Base-by-base conservation (phyloP, 2,113 vertebrate species). In the Larimichthys crocea region DNA sequence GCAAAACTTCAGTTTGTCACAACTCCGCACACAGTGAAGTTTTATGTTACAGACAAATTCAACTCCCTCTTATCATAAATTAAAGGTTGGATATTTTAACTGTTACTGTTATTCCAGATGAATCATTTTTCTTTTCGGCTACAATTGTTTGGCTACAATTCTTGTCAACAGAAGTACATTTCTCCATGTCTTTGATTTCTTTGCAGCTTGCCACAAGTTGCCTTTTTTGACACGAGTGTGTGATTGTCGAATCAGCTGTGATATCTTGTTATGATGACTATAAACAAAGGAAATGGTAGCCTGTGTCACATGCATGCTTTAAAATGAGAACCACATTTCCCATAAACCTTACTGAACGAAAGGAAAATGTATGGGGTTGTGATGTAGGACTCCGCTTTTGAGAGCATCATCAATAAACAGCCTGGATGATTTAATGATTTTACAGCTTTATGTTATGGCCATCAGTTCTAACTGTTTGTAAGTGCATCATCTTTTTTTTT, bases 1-100 rank as follows among this genome's bases (percentile, higher is more conserved):
- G 64, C 40, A 72, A 74, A 74, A 12, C 74, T 71, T 73, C 74
- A 42, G 49, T 76, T 79, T 17, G 75, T 74, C 74, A 22, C 48
- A 66, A 53, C 80, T 42, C 29, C 10, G 26, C 31, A 75, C 42
- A 20, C 29, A 42, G 55, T 31, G 44, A 63, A 71, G 52, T 49
- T 66, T 79, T 67, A 71, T 70, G 26, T 64, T 66, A 31, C 22
- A 49, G 62, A 50, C 16, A 57, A 57, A 73, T 49, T n/a, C 40
- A 46, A 62, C 29, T 60, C 53, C n/a, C 35, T 60, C 10, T 52
- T 63, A 10, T 49, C 26, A 12, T 74, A 53, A 84, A 88, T 75
- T 65, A 59, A 62, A 83, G 17, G 12, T 29, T 70, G 20, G 44
- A 26, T 42, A 35, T 68, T 22, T 19, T 40, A 1, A 40, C 24